Evolutionary conservation across 2,113 vertebrate genomes (phyloP).

Genomic region (Oreochromis niloticus): DNA sequence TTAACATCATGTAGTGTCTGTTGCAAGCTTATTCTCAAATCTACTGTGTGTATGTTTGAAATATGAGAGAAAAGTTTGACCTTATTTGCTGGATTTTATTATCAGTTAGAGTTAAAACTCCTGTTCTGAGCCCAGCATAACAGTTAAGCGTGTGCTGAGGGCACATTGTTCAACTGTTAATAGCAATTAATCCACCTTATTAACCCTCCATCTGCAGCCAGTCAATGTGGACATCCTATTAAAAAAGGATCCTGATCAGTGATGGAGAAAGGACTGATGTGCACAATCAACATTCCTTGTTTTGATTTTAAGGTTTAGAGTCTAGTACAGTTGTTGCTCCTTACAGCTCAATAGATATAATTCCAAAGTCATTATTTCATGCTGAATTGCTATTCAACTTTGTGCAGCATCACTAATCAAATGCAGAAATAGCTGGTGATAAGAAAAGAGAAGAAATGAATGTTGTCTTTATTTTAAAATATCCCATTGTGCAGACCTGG

Average conservation of each 20-base stretch:
- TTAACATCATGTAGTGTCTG: not conserved
- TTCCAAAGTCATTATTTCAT: not conserved
- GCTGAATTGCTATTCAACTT: not conserved
- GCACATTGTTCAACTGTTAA: not conserved
- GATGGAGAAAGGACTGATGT: not conserved
- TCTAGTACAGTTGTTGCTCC: not conserved
- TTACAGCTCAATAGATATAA: not conserved
- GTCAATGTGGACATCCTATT: not conserved
- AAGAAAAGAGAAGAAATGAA: not conserved
- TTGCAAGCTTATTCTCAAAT: not conserved
- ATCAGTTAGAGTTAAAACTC: not conserved
- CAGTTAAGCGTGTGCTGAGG: not conserved
- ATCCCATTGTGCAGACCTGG: not conserved
- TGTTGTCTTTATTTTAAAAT: not conserved
- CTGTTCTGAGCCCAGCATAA: not conserved
- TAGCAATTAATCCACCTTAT: constrained; percentile 4
- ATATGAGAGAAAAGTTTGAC: not conserved
- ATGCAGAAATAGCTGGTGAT: not conserved
- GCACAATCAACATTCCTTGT: not conserved
- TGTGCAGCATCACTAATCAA: not conserved
- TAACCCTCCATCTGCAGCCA: not conserved
- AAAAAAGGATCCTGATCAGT: not conserved
- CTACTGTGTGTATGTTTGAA: not conserved
- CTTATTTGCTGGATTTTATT: not conserved
- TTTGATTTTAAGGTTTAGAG: not conserved